A percentile compares a stretch with the other conserved stretches of the same genome.
These are phyloP conservation scores for Helicoverpa armigera DNA, from an alignment of 1,140 invertebrate species.

Conservation along the genomic window DNA sequence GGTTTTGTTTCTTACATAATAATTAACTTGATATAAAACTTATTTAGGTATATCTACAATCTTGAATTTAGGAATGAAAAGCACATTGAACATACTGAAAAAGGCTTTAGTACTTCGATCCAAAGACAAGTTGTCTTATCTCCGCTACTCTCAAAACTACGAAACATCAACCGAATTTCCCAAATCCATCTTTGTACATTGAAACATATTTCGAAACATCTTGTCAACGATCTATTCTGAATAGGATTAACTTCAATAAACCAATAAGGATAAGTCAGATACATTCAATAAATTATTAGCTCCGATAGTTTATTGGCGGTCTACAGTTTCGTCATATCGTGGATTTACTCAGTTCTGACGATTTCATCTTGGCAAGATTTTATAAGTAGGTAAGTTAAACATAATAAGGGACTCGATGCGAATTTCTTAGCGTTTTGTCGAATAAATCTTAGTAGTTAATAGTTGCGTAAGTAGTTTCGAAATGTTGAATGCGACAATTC, in stretches of 20 bases:
- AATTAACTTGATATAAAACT: not conserved
- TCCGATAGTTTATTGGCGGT: constrained; percentile 19
- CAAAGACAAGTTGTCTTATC: not conserved
- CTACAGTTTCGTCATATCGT: constrained; percentile 23
- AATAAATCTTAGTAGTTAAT: constrained; percentile 30
- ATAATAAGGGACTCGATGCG: constrained; percentile 1
- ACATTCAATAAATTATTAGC: constrained; percentile 38
- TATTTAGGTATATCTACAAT: not conserved
- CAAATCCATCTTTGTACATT: not conserved
- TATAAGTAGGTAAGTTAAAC: constrained; percentile 21
- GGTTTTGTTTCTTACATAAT: constrained; percentile 17
- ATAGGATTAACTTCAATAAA: constrained; percentile 45
- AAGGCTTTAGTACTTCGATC: not conserved
- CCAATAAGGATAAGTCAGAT: constrained; percentile 44
- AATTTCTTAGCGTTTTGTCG: constrained; percentile 37
- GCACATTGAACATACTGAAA: not conserved
- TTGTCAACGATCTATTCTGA: constrained; percentile 38
- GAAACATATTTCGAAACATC: constrained; percentile 18
- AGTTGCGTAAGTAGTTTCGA: constrained; percentile 3
- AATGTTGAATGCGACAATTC: constrained; percentile 34
- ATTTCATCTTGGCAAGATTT: constrained; percentile 28
- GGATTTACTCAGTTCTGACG: constrained; percentile 21
- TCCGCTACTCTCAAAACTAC: not conserved
- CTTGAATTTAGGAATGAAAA: not conserved
- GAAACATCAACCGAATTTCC: not conserved